phyloP scores from a whole-genome alignment of 2,797 vertebrate species.

The Okamejei kenojei region DNA sequence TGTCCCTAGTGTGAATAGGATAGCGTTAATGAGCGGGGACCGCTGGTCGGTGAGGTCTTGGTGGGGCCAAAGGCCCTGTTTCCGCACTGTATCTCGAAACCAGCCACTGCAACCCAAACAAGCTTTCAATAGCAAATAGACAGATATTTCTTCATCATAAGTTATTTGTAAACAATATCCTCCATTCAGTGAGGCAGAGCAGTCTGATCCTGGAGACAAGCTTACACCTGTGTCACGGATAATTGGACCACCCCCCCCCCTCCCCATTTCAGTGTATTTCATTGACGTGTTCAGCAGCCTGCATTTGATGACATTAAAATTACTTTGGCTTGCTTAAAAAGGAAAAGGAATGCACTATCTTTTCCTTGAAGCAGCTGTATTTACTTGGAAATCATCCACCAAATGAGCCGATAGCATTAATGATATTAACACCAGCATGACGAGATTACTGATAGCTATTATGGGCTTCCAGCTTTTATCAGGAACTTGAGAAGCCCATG shows the following conservation, averaged over 20 bases:
- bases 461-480: conserved; percentile 26
- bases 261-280: background rate
- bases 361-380: conserved; percentile 28
- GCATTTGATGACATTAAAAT: conserved; percentile 28
- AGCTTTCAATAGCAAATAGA: background rate
- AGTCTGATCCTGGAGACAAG: conserved; percentile 31
- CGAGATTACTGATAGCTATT: conserved; percentile 27
- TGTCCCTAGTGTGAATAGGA: too few relatives aligned
- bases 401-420: conserved; percentile 37
- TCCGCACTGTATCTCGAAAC: too few relatives aligned
- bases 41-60: too few relatives aligned
- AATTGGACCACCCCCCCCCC: background rate
- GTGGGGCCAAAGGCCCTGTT: too few relatives aligned
- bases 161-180: conserved; percentile 32
- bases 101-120: background rate
- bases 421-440: conserved; percentile 34
- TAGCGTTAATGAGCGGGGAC: too few relatives aligned
- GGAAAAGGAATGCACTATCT: conserved; percentile 31
- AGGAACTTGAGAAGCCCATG: conserved; percentile 20
- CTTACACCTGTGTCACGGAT: conserved; percentile 34
- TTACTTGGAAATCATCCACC: conserved; percentile 36
- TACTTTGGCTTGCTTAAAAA: conserved; percentile 29
- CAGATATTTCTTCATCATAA: conserved; percentile 28
- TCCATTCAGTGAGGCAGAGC: conserved; percentile 12
- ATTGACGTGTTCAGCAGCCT: conserved; percentile 16